Base-by-base conservation (phyloP, 2,888 invertebrate species). In the Eupithecia exiguata region DNA sequence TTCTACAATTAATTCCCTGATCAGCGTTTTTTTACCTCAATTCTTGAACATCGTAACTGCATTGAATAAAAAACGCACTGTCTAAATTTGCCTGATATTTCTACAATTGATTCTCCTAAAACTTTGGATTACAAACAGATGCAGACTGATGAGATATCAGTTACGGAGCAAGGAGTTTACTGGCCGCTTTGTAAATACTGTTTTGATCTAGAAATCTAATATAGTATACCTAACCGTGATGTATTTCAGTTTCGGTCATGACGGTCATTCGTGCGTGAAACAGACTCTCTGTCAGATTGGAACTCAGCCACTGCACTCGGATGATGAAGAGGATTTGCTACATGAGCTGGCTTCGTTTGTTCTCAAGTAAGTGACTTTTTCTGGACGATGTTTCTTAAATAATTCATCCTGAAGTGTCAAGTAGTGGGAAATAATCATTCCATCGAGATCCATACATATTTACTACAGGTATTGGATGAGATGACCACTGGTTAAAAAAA, bases 251-350 rank as follows among this genome's bases (percentile, higher is more conserved):
- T 95, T 95, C 73, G 96, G 96, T 3, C 94, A 95, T 79, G 95
- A 96, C 78, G 97, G 96, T 1, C 95, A 95, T n/a, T 88, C 92
- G 1, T 97, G 97, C 83, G 90, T 97, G n/a, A 86, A 96, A 69
- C 95, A 95, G 78, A 95, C 96, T 68, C 95, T 97, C 63, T 97
- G 97, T 81, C 96, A 96, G 80, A 88, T 96, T 30, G 95, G 96
- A 4, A 95, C 94, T 68, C 95, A 95, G 78, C 96, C 96, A 0
- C 88, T 97, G 49, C 95, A 95, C 71, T 84, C 91, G 80, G 90
- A 94, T 75, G 92, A 95, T 79, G 94, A 96, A 74, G 95, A 95
- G 70, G 95, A 95, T 81, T 88, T 97, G 10, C 87, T 97, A 0
- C 96, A 96, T 74, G 97, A 97, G 87, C 89, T 97, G 61, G 90